Conservation (phyloP, 2,888 invertebrate species). For the Dugesia japonica region DNA sequence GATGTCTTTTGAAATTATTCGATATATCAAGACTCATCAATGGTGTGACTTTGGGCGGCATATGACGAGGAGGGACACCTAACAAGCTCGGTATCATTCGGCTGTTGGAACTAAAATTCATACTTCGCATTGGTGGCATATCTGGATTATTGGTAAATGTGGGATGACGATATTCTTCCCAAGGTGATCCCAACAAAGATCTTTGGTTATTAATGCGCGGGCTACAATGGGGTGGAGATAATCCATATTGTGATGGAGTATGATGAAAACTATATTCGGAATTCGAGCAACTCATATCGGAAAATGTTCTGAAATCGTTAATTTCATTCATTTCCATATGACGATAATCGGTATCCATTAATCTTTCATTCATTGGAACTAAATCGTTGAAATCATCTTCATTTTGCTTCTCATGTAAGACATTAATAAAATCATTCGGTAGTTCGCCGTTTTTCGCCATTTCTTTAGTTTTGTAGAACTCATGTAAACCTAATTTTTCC, state of each 20-base stretch:
- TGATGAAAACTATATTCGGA: neutral
- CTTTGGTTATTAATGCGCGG: neutral
- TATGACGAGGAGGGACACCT: neutral
- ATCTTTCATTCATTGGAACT: neutral
- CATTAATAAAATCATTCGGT: neutral
- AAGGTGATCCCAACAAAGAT: neutral
- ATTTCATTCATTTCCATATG: neutral
- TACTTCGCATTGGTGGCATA: neutral
- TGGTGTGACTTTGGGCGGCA: neutral
- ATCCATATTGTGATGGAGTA: neutral
- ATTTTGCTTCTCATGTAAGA: neutral
- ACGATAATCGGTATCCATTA: neutral
- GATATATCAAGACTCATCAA: neutral
- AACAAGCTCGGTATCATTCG: neutral
- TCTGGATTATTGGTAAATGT: constrained; percentile 6
- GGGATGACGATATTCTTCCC: neutral
- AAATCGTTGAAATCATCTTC: neutral
- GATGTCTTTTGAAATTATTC: neutral
- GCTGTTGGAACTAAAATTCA: neutral
- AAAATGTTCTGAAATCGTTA: neutral
- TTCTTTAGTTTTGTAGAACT: constrained; percentile 89
- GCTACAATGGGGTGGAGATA: neutral
- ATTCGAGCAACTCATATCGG: neutral
- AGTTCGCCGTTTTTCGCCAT: neutral
- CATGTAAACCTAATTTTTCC: constrained; percentile 89